These are phyloP conservation scores for Zaprionus obscuricornis DNA, from an alignment of 2,888 invertebrate genomes.

Conservation along the genomic window DNA sequence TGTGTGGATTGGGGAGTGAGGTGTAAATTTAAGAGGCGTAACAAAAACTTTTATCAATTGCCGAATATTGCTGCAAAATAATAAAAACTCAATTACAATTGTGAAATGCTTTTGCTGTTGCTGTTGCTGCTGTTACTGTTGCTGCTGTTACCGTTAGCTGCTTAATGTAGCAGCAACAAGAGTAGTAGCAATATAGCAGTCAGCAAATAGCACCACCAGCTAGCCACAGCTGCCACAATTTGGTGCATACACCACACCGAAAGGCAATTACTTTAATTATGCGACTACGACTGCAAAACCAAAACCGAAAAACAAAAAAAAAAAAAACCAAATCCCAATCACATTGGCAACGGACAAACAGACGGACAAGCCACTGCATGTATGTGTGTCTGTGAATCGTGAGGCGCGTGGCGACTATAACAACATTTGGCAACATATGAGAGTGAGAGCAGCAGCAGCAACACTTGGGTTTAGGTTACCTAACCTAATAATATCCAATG, in stretches of 20 bases:
- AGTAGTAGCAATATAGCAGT: too few species aligned
- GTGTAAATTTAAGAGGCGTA: background rate
- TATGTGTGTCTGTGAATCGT: background rate
- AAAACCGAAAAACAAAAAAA: constrained; percentile 28
- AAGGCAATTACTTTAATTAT: constrained; percentile 75
- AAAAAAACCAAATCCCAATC: constrained; percentile 54
- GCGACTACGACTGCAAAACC: constrained; percentile 64
- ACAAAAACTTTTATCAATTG: constrained; percentile 35
- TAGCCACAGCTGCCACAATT: constrained; percentile 67
- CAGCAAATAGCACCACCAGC: too few species aligned
- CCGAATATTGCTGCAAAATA: constrained; percentile 25
- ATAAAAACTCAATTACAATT: constrained; percentile 60
- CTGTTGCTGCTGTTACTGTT: constrained; percentile 14
- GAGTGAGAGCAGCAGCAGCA: constrained; percentile 6
- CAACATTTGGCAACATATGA: constrained; percentile 30
- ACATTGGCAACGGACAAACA: constrained; percentile 54
- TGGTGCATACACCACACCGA: constrained; percentile 56
- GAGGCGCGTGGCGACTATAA: background rate
- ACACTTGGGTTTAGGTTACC: constrained; percentile 45
- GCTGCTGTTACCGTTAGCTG: constrained; percentile 19
- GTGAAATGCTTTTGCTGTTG: constrained; percentile 63
- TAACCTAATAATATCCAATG: constrained; percentile 51
- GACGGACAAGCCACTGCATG: constrained; percentile 55
- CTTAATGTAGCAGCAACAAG: constrained; percentile 55
- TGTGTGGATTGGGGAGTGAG: background rate